Percentiles rank a stretch among this genome's conserved stretches.
Evolutionary conservation across 2,888 invertebrate genomes (phyloP).

Genomic region (Xanthorhoe spadicearia): DNA sequence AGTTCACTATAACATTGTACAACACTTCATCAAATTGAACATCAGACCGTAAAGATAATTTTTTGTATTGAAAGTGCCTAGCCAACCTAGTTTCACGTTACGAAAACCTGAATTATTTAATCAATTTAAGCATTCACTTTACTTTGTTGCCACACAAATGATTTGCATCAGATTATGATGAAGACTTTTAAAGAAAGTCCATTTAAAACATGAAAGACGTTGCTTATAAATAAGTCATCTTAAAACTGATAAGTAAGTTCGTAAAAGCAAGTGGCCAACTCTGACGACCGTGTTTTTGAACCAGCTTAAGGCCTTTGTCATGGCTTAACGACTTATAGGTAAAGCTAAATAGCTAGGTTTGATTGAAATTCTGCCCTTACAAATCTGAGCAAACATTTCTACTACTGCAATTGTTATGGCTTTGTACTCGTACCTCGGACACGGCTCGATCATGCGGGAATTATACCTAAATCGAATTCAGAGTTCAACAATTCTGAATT

Average conservation of each 20-base stretch:
- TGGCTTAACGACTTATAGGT: no score
- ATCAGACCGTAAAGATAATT: slow-evolving; percentile 28
- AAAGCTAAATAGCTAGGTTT: neutral
- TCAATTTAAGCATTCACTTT: slow-evolving; percentile 3
- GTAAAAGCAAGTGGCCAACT: no score
- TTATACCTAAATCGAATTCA: slow-evolving; percentile 12
- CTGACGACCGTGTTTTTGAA: no score
- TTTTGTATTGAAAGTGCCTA: slow-evolving; percentile 5
- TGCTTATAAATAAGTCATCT: neutral
- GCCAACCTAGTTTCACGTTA: slow-evolving; percentile 12
- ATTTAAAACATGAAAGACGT: neutral
- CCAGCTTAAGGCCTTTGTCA: no score
- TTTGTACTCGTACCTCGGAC: neutral
- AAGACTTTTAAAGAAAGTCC: neutral
- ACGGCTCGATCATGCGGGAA: neutral
- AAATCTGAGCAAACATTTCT: neutral
- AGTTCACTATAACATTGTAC: slow-evolving; percentile 12
- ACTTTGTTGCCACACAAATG: slow-evolving; percentile 2
- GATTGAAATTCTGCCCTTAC: neutral
- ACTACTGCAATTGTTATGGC: neutral
- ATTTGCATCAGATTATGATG: slow-evolving; percentile 2
- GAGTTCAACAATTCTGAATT: slow-evolving; percentile 24
- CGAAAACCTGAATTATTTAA: slow-evolving; percentile 20
- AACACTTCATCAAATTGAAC: slow-evolving; percentile 19
- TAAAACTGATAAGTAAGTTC: no score